phyloP scores from a whole-genome alignment of 2,797 vertebrate species.

The Ctenopoma multispine region DNA sequence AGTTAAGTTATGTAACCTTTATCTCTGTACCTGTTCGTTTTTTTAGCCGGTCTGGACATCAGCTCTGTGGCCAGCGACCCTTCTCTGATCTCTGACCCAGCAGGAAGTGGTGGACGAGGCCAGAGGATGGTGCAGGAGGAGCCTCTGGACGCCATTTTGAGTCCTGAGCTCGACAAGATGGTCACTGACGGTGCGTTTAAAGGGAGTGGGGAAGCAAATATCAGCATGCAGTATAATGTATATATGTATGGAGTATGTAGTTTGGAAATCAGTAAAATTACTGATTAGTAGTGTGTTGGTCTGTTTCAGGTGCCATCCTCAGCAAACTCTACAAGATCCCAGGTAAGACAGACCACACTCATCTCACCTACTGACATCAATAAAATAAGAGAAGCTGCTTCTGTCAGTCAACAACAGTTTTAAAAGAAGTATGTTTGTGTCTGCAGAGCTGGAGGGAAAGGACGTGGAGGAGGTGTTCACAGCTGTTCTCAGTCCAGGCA shows the following conservation, averaged over 20 bases:
- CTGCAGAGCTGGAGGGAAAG: conserved; percentile 93
- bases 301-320: conserved; percentile 92
- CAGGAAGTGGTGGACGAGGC: conserved; percentile 73
- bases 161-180: conserved; percentile 97
- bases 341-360: conserved; percentile 80
- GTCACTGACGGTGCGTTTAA: conserved; percentile 92
- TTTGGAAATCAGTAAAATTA: too few species aligned
- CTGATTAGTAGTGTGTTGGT: neutral
- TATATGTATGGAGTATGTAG: too few species aligned
- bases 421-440: conserved; percentile 1
- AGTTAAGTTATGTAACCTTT: neutral
- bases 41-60: conserved; percentile 89
- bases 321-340: conserved; percentile 97
- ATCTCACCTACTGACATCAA: neutral
- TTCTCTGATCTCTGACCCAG: conserved; percentile 80
- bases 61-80: conserved; percentile 83
- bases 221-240: neutral
- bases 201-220: neutral
- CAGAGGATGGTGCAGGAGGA: conserved; percentile 88
- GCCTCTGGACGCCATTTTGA: conserved; percentile 93
- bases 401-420: neutral
- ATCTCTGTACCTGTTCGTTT: conserved; percentile 1
- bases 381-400: neutral
- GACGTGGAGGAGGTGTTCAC: conserved; percentile 98
- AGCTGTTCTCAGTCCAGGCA: conserved; percentile 91